A percentile compares a stretch with the other conserved stretches of the same genome.
Conservation (phyloP, 2,797 vertebrate genomes). For the Avahi laniger region DNA sequence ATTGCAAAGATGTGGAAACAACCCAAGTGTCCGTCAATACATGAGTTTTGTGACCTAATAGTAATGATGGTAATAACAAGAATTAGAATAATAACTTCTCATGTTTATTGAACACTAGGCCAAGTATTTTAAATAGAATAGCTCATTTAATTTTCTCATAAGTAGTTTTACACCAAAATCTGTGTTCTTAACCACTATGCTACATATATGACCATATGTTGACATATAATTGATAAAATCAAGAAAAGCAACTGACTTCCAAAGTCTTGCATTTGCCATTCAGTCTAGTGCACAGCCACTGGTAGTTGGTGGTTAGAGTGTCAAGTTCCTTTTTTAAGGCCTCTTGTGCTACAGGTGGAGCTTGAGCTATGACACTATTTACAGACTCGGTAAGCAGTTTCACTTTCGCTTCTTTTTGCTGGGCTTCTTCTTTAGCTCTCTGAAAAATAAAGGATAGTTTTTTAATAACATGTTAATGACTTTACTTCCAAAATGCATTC, state of each 20-base stretch:
- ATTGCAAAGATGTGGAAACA: too few relatives aligned
- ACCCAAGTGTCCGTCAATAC: too few relatives aligned
- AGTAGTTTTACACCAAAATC: not conserved
- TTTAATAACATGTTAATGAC: not conserved
- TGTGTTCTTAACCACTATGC: not conserved
- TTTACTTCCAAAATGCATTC: not conserved
- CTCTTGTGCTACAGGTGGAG: constrained; percentile 93
- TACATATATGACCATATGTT: not conserved
- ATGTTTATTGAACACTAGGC: not conserved
- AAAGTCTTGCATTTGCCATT: constrained; percentile 97
- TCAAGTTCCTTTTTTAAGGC: constrained; percentile 94
- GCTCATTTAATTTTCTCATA: constrained; percentile 2
- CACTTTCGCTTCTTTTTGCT: constrained; percentile 97
- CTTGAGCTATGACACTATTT: constrained; percentile 94
- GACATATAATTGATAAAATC: not conserved
- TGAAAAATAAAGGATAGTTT: constrained; percentile 73
- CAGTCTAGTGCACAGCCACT: constrained; percentile 94
- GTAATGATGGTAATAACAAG: not conserved
- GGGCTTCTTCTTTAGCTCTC: constrained; percentile 96
- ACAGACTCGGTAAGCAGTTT: constrained; percentile 95
- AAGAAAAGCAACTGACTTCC: constrained; percentile 88
- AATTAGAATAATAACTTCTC: not conserved
- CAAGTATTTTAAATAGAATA: not conserved
- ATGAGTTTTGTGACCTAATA: not conserved
- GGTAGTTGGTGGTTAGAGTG: constrained; percentile 93